Evolutionary conservation across 2,888 invertebrate genomes (phyloP).

Genomic region (Terebella lapidaria): DNA sequence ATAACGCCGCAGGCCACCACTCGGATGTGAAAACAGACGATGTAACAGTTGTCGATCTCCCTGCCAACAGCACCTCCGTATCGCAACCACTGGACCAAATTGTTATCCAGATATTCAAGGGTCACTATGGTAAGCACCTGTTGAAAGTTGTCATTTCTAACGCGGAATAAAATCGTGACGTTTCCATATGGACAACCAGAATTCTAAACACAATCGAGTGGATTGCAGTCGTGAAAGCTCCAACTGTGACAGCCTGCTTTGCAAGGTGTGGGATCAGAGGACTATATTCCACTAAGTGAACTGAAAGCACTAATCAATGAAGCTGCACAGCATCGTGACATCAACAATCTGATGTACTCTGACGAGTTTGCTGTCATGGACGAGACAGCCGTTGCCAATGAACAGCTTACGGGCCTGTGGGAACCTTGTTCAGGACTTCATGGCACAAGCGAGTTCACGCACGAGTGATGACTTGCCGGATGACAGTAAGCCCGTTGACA

Average conservation of each 20-base stretch:
- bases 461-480: too few species aligned
- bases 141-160: neutral
- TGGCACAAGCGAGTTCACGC: too few species aligned
- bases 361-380: too few species aligned
- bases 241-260: neutral
- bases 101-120: neutral
- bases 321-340: too few species aligned
- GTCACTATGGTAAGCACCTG: neutral
- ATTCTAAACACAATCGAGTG: neutral
- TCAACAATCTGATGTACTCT: too few species aligned
- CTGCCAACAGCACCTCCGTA: constrained; percentile 5
- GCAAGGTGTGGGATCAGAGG: too few species aligned
- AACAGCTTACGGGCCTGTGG: too few species aligned
- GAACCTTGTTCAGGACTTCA: too few species aligned
- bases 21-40: neutral
- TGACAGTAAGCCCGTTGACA: too few species aligned
- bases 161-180: neutral
- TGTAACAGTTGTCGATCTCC: neutral
- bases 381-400: too few species aligned
- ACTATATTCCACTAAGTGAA: too few species aligned
- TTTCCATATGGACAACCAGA: neutral
- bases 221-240: neutral
- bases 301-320: too few species aligned
- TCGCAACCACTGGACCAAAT: constrained; percentile 3
- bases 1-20: constrained; percentile 3